phyloP scores from a whole-genome alignment of 1,140 invertebrate species.

The Eueides isabella region DNA sequence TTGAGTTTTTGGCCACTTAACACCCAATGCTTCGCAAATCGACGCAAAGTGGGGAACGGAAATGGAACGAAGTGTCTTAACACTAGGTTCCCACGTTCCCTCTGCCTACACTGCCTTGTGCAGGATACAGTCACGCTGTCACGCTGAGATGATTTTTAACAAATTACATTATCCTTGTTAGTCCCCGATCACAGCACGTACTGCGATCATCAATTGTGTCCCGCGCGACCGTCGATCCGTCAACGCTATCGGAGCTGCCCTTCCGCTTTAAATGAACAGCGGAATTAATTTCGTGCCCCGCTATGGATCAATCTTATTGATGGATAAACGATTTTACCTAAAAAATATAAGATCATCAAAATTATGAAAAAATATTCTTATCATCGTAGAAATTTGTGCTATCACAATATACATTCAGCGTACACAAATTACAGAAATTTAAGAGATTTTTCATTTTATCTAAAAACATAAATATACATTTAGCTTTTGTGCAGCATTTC shows the following conservation, averaged over 20 bases:
- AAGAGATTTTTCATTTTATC: background rate
- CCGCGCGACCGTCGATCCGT: constrained; percentile 66
- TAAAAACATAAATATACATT: background rate
- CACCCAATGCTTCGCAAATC: too few species aligned
- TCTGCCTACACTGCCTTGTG: too few species aligned
- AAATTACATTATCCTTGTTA: too few species aligned
- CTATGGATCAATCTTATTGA: background rate
- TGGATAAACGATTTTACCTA: too few species aligned
- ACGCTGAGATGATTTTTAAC: too few species aligned
- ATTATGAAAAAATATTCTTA: background rate
- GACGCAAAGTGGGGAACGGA: too few species aligned
- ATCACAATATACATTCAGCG: too few species aligned
- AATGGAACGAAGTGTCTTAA: too few species aligned
- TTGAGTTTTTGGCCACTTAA: too few species aligned
- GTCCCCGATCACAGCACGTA: constrained; percentile 72
- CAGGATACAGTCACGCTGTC: too few species aligned
- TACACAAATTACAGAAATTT: background rate
- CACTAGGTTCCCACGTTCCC: too few species aligned
- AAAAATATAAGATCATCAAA: too few species aligned
- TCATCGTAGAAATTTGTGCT: background rate
- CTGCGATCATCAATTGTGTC: constrained; percentile 64
- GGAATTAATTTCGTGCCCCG: constrained; percentile 60
- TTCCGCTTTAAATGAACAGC: constrained; percentile 55
- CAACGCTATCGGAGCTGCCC: constrained; percentile 68
- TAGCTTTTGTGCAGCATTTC: background rate